Percentiles rank a stretch among this genome's conserved stretches.
Conservation (phyloP, 2,888 invertebrate species). For the Seira ritae region DNA sequence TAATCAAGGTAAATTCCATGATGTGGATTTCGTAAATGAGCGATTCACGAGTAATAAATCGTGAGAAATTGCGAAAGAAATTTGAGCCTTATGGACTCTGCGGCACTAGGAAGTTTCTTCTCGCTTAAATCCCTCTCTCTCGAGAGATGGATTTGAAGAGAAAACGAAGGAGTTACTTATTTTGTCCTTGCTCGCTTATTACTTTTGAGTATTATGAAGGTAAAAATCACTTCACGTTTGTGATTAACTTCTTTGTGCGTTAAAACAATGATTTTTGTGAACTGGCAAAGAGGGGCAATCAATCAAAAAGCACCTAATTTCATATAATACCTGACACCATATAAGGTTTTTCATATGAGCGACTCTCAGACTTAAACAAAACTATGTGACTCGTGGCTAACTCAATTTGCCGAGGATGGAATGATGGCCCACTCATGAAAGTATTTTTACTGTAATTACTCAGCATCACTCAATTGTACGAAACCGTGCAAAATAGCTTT, state of each 20-base stretch:
- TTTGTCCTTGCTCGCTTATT: conserved; percentile 48
- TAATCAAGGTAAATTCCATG: too few species aligned
- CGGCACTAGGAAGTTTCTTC: conserved; percentile 47
- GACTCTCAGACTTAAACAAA: conserved; percentile 34
- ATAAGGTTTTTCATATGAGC: conserved; percentile 48
- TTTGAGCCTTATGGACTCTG: conserved; percentile 29
- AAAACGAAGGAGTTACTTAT: conserved; percentile 33
- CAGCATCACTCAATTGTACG: conserved; percentile 37
- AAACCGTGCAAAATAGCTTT: conserved; percentile 50
- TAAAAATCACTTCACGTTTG: conserved; percentile 50
- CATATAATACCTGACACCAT: too few species aligned
- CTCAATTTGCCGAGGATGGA: conserved; percentile 47
- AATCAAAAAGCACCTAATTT: conserved; percentile 48
- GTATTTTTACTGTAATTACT: conserved; percentile 39
- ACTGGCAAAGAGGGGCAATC: conserved; percentile 63
- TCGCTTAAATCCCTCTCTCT: conserved; percentile 1
- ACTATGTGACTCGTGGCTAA: conserved; percentile 53
- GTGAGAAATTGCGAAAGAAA: conserved; percentile 48
- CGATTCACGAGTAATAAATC: conserved; percentile 54
- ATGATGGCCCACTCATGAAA: neutral
- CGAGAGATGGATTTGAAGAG: conserved; percentile 20
- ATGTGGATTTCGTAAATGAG: too few species aligned
- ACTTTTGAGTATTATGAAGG: conserved; percentile 27
- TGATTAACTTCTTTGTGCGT: conserved; percentile 55
- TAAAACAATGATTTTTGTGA: conserved; percentile 61